Percentiles rank a stretch among this genome's conserved stretches.
phyloP scores from a whole-genome alignment of 2,113 vertebrate genomes.

The Sula dactylatra region DNA sequence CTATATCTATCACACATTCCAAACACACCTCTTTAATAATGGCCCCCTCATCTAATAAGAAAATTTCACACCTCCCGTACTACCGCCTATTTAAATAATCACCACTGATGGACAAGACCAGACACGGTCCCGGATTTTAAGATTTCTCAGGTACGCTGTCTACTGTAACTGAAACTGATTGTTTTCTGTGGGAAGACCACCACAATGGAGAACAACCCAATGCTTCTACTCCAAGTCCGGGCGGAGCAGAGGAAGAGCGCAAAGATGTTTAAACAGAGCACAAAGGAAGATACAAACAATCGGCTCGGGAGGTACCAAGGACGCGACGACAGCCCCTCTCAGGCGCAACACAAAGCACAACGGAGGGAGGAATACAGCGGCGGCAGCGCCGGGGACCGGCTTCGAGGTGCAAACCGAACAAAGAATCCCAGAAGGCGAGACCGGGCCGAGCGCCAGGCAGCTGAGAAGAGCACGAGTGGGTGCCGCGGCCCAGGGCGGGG shows the following conservation, averaged over 20 bases:
- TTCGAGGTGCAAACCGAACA: neutral
- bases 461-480: neutral
- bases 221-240: neutral
- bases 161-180: neutral
- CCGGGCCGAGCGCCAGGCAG: neutral
- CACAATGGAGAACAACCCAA: neutral
- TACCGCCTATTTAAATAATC: neutral
- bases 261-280: neutral
- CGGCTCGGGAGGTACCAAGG: neutral
- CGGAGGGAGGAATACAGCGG: neutral
- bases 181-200: neutral
- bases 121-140: neutral
- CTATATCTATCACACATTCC: neutral
- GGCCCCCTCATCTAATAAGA: neutral
- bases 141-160: neutral
- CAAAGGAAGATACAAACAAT: slow-evolving; percentile 23
- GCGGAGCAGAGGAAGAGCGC: neutral
- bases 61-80: neutral
- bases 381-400: neutral
- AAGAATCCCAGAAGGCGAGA: neutral
- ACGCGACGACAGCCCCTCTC: neutral
- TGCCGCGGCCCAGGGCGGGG: neutral
- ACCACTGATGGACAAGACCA: neutral
- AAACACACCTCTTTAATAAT: neutral
- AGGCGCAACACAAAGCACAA: neutral